Conservation (phyloP, 2,113 vertebrate genomes). For the Cranoglanis bouderius region DNA sequence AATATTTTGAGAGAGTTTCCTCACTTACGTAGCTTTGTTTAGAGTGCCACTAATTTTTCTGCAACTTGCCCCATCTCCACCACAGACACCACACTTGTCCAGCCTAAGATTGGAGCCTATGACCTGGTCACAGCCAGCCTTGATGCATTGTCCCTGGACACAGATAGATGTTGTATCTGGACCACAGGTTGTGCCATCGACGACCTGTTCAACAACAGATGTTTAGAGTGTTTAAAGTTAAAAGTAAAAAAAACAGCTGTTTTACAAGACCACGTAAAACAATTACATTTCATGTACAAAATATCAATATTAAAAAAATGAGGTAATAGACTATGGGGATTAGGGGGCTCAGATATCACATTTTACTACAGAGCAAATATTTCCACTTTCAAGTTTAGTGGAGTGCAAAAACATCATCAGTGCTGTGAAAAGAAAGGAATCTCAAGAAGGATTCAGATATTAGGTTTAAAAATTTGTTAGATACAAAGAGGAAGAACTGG, state of each 20-base stretch:
- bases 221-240: not conserved
- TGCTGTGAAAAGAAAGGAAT: constrained; percentile 10
- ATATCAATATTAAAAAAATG: constrained; percentile 35
- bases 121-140: constrained; percentile 92
- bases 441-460: constrained; percentile 11
- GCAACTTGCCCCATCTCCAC: constrained; percentile 84
- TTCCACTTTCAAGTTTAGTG: constrained; percentile 36
- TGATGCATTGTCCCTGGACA: constrained; percentile 93
- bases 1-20: constrained; percentile 6
- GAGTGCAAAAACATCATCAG: constrained; percentile 38
- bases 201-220: constrained; percentile 75
- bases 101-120: constrained; percentile 88
- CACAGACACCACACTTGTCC: constrained; percentile 93
- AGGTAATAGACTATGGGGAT: not conserved
- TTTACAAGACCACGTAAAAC: constrained; percentile 24
- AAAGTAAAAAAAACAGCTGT: not conserved
- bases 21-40: constrained; percentile 82
- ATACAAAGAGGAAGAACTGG: not conserved
- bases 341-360: constrained; percentile 28
- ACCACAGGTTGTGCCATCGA: constrained; percentile 90
- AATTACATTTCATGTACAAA: constrained; percentile 28
- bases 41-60: constrained; percentile 87
- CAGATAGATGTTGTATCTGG: constrained; percentile 93
- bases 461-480: not conserved
- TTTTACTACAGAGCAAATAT: constrained; percentile 48